Percentiles rank a stretch among this genome's conserved stretches.
Evolutionary conservation across 2,888 invertebrate genomes (phyloP).

Genomic region (Maniola hyperantus): DNA sequence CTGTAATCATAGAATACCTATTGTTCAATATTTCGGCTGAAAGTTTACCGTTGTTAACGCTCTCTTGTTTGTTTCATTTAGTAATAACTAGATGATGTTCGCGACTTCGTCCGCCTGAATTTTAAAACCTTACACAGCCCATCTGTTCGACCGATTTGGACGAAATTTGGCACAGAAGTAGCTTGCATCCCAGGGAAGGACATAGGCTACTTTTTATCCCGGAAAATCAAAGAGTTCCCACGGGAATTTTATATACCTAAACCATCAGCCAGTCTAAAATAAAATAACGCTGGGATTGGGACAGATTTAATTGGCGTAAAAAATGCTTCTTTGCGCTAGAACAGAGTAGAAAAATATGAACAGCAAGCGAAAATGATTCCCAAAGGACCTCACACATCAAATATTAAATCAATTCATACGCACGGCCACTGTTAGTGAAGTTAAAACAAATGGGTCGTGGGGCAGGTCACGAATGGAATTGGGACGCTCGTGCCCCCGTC

Average conservation of each 20-base stretch:
- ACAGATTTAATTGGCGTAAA: neutral
- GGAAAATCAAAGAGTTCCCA: too few species aligned
- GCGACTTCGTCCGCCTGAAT: too few species aligned
- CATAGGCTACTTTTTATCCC: neutral
- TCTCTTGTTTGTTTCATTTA: too few species aligned
- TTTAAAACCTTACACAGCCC: neutral
- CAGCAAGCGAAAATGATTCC: neutral
- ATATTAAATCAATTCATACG: conserved; percentile 23
- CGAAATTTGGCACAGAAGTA: too few species aligned
- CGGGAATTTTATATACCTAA: too few species aligned
- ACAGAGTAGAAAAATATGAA: neutral
- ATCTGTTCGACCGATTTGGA: too few species aligned
- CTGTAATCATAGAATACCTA: conserved; percentile 2
- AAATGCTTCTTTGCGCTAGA: neutral
- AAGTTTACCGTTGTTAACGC: too few species aligned
- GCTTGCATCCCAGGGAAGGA: too few species aligned
- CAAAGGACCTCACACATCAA: conserved; percentile 1
- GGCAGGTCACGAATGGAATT: conserved; percentile 67
- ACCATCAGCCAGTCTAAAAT: too few species aligned
- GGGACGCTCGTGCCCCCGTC: conserved; percentile 49
- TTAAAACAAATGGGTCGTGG: conserved; percentile 58
- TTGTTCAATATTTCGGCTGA: neutral
- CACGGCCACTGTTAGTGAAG: conserved; percentile 7
- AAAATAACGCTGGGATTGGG: neutral
- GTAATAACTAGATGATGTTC: too few species aligned